Percentiles rank a stretch among this genome's conserved stretches.
phyloP scores from a whole-genome alignment of 2,113 vertebrate genomes.

The Podocnemis expansa region DNA sequence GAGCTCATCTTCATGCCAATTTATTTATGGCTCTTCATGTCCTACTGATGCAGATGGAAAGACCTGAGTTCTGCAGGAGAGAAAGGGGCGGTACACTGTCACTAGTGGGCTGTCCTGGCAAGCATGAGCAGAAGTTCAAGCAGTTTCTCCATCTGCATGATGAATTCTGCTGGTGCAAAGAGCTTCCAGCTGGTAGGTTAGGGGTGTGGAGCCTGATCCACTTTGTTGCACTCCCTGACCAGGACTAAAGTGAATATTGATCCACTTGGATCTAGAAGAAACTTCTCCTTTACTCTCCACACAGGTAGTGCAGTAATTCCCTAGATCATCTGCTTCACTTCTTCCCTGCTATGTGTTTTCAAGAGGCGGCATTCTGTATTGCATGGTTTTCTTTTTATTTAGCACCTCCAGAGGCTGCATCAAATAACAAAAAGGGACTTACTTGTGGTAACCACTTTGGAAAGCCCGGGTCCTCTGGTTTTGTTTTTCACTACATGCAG shows the following conservation, averaged over 20 bases:
- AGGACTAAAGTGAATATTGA: background rate
- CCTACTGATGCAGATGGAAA: background rate
- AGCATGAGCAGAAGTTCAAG: background rate
- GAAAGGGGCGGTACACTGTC: background rate
- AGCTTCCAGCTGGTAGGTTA: background rate
- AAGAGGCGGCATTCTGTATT: background rate
- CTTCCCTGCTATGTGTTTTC: background rate
- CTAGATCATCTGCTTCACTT: background rate
- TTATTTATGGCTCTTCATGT: background rate
- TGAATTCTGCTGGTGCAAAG: background rate
- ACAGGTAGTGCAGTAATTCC: background rate
- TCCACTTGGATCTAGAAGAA: background rate
- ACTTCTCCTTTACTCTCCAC: background rate
- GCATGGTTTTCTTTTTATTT: background rate
- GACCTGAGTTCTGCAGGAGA: background rate
- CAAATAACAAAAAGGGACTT: slow-evolving; percentile 60
- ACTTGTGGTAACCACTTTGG: slow-evolving; percentile 91
- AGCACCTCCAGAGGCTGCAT: background rate
- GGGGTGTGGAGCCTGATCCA: background rate
- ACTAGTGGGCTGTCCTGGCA: background rate
- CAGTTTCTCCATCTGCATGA: background rate
- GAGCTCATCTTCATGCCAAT: background rate
- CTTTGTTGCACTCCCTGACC: background rate
- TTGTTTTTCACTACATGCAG: slow-evolving; percentile 95
- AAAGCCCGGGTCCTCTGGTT: slow-evolving; percentile 88